These are phyloP conservation scores for Sebastes matsubarae DNA, from an alignment of 2,797 vertebrate genomes.

Conservation along the genomic window DNA sequence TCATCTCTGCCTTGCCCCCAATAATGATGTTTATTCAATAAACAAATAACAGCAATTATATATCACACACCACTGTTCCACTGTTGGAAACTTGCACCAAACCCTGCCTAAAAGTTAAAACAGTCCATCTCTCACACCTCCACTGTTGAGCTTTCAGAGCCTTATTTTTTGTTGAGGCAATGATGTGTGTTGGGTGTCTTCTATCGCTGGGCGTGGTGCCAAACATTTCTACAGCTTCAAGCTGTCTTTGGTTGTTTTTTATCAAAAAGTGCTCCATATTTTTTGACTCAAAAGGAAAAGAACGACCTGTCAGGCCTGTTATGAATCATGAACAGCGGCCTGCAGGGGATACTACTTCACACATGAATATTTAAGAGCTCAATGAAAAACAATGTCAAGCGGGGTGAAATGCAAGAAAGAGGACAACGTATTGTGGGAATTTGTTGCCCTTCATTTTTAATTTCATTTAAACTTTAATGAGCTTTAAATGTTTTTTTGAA, in stretches of 20 bases:
- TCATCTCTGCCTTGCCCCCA: not conserved
- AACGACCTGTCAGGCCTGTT: slow-evolving; percentile 17
- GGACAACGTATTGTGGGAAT: not conserved
- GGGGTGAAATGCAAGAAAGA: slow-evolving; percentile 18
- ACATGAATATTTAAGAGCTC: slow-evolving; percentile 52
- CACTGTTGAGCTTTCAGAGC: not conserved
- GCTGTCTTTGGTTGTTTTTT: slow-evolving; percentile 7
- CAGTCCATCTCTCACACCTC: not conserved
- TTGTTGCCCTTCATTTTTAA: slow-evolving; percentile 10
- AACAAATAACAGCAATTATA: not conserved
- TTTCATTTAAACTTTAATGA: slow-evolving; percentile 27
- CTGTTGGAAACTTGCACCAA: not conserved
- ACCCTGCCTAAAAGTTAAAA: not conserved
- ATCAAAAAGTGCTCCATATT: slow-evolving; percentile 25
- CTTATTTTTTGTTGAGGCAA: not conserved
- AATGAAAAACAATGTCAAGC: slow-evolving; percentile 34
- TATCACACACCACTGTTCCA: not conserved
- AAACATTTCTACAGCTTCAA: slow-evolving; percentile 14
- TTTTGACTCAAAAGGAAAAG: slow-evolving; percentile 23
- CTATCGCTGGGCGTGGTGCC: not conserved
- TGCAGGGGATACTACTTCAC: slow-evolving; percentile 22
- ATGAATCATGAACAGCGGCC: slow-evolving; percentile 33
- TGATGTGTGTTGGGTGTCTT: slow-evolving; percentile 4
- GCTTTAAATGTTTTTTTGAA: not conserved
- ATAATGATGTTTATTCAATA: not conserved